Percentiles rank a stretch among this genome's conserved stretches.
Evolutionary conservation across 2,797 vertebrate species (phyloP).

Genomic region (Gadopsis marmoratus): DNA sequence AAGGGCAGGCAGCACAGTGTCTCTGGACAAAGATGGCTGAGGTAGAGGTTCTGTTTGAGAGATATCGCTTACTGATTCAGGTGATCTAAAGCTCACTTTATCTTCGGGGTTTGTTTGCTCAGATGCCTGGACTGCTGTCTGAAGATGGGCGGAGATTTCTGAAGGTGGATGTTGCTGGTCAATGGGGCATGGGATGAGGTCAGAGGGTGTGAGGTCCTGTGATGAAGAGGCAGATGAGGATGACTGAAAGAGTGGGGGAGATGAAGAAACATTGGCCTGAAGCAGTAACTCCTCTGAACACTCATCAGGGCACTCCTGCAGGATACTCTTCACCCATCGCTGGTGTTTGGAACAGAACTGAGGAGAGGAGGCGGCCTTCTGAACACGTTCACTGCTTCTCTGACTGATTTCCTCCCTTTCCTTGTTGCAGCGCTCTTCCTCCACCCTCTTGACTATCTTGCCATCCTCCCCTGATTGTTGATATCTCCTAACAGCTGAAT

Average conservation of each 20-base stretch:
- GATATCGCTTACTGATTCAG: neutral
- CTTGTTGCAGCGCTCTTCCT: neutral
- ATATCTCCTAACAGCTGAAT: neutral
- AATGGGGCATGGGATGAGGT: conserved; percentile 33
- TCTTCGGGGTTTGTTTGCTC: neutral
- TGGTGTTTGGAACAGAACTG: conserved; percentile 84
- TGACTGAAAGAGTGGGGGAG: conserved; percentile 47
- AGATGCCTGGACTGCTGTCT: neutral
- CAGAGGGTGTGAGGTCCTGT: conserved; percentile 72
- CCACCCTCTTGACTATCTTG: neutral
- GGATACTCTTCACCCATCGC: conserved; percentile 82
- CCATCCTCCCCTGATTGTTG: neutral
- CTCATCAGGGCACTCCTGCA: conserved; percentile 79
- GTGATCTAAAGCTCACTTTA: neutral
- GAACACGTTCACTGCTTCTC: neutral
- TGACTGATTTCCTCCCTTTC: neutral
- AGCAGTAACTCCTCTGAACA: conserved; percentile 40
- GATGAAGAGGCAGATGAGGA: conserved; percentile 67
- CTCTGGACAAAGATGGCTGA: conserved; percentile 9
- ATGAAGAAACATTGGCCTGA: conserved; percentile 1
- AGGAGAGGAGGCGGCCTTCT: conserved; percentile 16
- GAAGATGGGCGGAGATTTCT: conserved; percentile 21
- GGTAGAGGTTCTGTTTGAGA: neutral
- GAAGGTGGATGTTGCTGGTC: conserved; percentile 4
- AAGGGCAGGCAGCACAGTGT: neutral